Percentiles rank a stretch among this genome's conserved stretches.
phyloP scores from a whole-genome alignment of 2,113 vertebrate genomes.

The Malurus melanocephalus region DNA sequence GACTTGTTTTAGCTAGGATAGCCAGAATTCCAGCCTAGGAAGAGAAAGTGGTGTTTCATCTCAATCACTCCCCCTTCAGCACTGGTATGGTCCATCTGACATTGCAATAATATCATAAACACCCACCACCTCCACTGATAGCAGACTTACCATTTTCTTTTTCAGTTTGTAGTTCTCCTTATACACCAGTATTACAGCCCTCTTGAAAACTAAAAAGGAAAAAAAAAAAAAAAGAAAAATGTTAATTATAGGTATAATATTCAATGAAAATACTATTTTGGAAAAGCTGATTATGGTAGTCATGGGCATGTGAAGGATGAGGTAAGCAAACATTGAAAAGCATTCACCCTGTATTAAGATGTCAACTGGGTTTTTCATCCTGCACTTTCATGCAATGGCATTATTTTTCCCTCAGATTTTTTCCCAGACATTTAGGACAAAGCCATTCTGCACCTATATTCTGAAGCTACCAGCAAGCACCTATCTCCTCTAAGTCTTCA shows the following conservation, averaged over 20 bases:
- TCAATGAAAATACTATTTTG: neutral
- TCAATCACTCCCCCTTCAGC: neutral
- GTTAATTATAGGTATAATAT: neutral
- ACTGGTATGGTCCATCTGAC: rapidly evolving
- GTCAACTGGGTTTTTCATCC: neutral
- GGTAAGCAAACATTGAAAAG: neutral
- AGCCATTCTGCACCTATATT: neutral
- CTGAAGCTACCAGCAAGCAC: neutral
- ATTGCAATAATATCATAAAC: neutral
- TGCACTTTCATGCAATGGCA: neutral
- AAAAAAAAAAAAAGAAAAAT: conserved; percentile 27
- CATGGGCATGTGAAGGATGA: neutral
- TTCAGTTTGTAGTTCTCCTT: conserved; percentile 93
- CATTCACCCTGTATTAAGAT: neutral
- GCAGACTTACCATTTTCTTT: conserved; percentile 88
- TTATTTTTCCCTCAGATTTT: neutral
- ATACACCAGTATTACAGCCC: conserved; percentile 93
- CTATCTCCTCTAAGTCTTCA: neutral
- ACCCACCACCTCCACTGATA: neutral
- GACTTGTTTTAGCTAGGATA: neutral
- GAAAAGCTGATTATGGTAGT: neutral
- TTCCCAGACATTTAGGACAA: neutral
- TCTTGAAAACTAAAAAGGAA: conserved; percentile 87
- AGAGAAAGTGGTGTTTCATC: neutral
- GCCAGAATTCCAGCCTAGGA: neutral